A percentile compares a stretch with the other conserved stretches of the same genome.
Evolutionary conservation across 1,140 invertebrate genomes (phyloP).

Genomic region (Drosophila pseudoananassae): DNA sequence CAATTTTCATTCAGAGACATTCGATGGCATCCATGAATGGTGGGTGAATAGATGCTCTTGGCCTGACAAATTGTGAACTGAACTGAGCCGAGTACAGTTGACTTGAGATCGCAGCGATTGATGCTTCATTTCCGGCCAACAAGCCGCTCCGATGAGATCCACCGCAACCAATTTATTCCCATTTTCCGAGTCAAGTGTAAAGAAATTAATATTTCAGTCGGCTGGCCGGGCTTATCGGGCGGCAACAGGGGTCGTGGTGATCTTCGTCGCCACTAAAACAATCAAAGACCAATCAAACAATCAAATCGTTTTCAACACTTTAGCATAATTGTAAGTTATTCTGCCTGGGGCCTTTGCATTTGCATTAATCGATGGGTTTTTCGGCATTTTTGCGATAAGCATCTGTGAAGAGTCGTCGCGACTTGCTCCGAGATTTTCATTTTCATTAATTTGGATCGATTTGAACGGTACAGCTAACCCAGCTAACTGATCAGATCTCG

Average conservation of each 20-base stretch:
- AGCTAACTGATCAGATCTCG: constrained; percentile 33
- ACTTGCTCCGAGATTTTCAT: constrained; percentile 33
- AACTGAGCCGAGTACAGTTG: constrained; percentile 32
- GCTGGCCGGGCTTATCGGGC: constrained; percentile 15
- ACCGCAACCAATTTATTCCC: constrained; percentile 47
- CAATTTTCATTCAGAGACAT: constrained; percentile 69
- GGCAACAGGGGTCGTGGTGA: constrained; percentile 13
- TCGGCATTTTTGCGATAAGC: constrained; percentile 62
- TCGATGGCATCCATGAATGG: constrained; percentile 46
- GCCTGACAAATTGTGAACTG: constrained; percentile 71
- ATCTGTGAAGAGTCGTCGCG: constrained; percentile 28
- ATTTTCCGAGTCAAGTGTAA: constrained; percentile 61
- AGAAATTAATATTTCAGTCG: constrained; percentile 71
- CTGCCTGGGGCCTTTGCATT: constrained; percentile 48
- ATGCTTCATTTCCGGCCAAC: constrained; percentile 66
- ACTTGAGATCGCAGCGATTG: constrained; percentile 54
- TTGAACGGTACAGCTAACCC: constrained; percentile 34
- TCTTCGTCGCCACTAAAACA: constrained; percentile 18
- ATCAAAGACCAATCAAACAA: constrained; percentile 52
- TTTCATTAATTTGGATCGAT: constrained; percentile 76
- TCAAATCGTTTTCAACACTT: constrained; percentile 78
- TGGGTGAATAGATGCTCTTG: constrained; percentile 41
- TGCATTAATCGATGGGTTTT: constrained; percentile 74
- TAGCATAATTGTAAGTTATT: constrained; percentile 79
- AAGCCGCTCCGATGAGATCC: constrained; percentile 7